Evolutionary conservation across 2,888 invertebrate genomes (phyloP).

Genomic region (Mythimna loreyi): DNA sequence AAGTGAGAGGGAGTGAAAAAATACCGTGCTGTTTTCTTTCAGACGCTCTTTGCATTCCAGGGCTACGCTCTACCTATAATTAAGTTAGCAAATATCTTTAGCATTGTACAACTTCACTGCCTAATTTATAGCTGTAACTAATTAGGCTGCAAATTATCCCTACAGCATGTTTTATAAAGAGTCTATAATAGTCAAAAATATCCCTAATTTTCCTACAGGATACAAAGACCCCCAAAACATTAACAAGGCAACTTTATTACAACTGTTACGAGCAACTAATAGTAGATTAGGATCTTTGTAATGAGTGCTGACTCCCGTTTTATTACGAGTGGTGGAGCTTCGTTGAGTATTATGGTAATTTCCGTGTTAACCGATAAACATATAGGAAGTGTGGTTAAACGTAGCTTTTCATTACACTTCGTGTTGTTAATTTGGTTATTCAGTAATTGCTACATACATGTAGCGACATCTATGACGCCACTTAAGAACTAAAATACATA

Average conservation of each 20-base stretch:
- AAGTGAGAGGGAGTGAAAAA: no score
- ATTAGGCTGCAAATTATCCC: no score
- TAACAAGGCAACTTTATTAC: slow-evolving; percentile 41
- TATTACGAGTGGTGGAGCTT: slow-evolving; percentile 40
- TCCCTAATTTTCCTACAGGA: slow-evolving; percentile 21
- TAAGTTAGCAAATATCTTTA: no score
- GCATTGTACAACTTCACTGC: no score
- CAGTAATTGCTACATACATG: no score
- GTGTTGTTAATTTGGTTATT: no score
- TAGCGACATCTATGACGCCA: no score
- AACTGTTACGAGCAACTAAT: slow-evolving; percentile 43
- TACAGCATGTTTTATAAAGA: background rate
- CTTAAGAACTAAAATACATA: no score
- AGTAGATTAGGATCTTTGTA: slow-evolving; percentile 57
- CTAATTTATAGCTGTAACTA: no score
- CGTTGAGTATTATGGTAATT: slow-evolving; percentile 48
- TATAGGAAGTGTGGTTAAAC: slow-evolving; percentile 2
- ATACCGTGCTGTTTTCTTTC: no score
- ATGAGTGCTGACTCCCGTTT: slow-evolving; percentile 43
- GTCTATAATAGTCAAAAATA: slow-evolving; percentile 9
- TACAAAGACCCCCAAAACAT: slow-evolving; percentile 28
- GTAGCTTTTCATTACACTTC: background rate
- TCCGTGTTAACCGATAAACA: slow-evolving; percentile 31
- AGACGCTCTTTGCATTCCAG: no score
- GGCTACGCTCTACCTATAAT: no score